Evolutionary conservation across 2,113 vertebrate species (phyloP), one percentile per base, ranked within the genome.

Genomic region (Amphilophus citrinellus): DNA sequence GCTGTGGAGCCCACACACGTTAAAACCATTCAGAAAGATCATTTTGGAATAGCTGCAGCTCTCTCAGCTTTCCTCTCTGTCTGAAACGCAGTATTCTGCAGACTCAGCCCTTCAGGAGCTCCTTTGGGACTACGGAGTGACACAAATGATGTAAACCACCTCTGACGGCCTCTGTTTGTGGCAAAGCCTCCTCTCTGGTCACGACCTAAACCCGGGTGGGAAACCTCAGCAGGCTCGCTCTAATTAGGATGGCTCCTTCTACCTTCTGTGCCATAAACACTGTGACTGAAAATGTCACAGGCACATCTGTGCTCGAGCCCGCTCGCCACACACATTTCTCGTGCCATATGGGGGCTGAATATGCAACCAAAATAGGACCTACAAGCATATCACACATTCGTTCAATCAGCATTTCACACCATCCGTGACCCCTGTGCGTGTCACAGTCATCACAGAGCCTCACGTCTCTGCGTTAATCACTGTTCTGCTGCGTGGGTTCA

Each of bases 291-390:
- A 18, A 53, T 18, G 63, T 77, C 75, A 37, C 22, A 27, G 63
- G 56, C 79, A 24, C 84, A 37, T 75, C n/a, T 10, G 50, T 68
- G 58, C 76, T 15, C 10, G 50, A 56, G 86, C 50, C 15, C 18
- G 17, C 15, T 17, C 15, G 47, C 62, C 85, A 58, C 61, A 27
- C 27, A 60, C 91, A 35, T 85, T 83, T 66, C 24, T 89, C 14
- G 91, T 94, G 93, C 94, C 94, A 94, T 89, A 87, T 30, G 87
- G 82, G 77, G 91, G 89, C 89, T 87, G 89, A 90, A 93, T 91
- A 94, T 91, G 94, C 92, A 94, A 92, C 63, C 20, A 44, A 27
- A 77, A 10, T 3, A 88, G 86, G 84, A 94, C 77, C 89, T 89
- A 82, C 2, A 30, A 84, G 61, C 90, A 91, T 85, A 87, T 93